A percentile compares a stretch with the other conserved stretches of the same genome.
These are phyloP conservation scores for Phoeniculus purpureus DNA, from an alignment of 2,797 vertebrate genomes.

Conservation along the genomic window DNA sequence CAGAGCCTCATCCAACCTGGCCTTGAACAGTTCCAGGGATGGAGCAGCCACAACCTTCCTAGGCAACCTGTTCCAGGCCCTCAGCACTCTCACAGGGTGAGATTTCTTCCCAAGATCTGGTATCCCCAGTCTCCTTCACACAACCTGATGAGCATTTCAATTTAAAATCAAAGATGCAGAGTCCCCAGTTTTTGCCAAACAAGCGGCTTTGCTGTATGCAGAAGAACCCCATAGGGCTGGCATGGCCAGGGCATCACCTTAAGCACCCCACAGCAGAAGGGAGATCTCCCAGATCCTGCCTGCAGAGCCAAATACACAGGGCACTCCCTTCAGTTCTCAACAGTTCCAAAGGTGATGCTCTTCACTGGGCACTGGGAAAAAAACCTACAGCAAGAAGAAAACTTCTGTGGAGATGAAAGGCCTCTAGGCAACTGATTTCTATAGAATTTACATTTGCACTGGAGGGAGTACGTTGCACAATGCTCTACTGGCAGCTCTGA, in stretches of 20 bases:
- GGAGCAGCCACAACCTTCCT: no score
- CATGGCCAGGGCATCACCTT: background rate
- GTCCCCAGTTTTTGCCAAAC: background rate
- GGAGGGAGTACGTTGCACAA: background rate
- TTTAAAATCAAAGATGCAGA: background rate
- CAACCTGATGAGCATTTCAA: background rate
- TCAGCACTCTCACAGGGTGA: no score
- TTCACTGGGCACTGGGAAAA: background rate
- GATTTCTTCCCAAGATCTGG: background rate
- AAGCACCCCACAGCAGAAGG: background rate
- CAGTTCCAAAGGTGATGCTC: background rate
- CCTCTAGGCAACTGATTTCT: slow-evolving; percentile 26
- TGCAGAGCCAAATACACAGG: background rate
- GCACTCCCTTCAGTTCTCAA: background rate
- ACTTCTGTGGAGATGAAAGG: slow-evolving; percentile 13
- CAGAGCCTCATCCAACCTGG: no score
- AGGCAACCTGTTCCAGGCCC: no score
- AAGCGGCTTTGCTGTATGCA: background rate
- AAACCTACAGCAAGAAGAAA: background rate
- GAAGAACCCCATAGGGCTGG: background rate
- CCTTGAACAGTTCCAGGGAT: no score
- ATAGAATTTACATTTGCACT: slow-evolving; percentile 1
- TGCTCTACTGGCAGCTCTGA: background rate
- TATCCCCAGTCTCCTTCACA: background rate
- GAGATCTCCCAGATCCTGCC: background rate